These are phyloP conservation scores for Coenonympha arcania DNA, from an alignment of 2,888 invertebrate genomes.

Conservation along the genomic window DNA sequence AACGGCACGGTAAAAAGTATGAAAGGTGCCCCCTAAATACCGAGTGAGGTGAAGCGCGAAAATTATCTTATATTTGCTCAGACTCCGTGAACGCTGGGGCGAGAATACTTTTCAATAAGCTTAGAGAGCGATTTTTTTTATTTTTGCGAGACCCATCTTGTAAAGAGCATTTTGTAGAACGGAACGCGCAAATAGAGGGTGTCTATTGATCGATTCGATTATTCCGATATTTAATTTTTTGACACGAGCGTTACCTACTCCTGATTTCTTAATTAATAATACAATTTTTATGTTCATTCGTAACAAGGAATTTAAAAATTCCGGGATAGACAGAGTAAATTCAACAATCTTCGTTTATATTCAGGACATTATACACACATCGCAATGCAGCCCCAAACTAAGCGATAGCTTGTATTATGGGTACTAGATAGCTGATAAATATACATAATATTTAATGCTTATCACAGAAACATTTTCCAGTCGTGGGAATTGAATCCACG, in stretches of 20 bases:
- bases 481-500: too few species aligned
- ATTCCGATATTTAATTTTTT: slow-evolving; percentile 18
- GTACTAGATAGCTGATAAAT: too few species aligned
- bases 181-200: slow-evolving; percentile 65
- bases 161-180: slow-evolving; percentile 53
- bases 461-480: too few species aligned
- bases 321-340: too few species aligned
- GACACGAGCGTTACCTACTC: neutral
- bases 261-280: slow-evolving; percentile 15
- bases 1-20: slow-evolving; percentile 68
- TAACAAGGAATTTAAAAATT: too few species aligned
- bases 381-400: too few species aligned
- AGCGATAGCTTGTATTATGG: too few species aligned
- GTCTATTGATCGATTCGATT: slow-evolving; percentile 48
- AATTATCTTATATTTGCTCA: slow-evolving; percentile 75
- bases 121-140: slow-evolving; percentile 68
- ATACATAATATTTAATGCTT: too few species aligned
- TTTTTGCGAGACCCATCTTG: slow-evolving; percentile 62
- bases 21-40: slow-evolving; percentile 74
- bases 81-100: slow-evolving; percentile 70
- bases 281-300: too few species aligned
- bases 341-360: too few species aligned
- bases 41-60: slow-evolving; percentile 71
- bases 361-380: too few species aligned
- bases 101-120: slow-evolving; percentile 75